Percentiles rank a stretch among this genome's conserved stretches.
phyloP scores from a whole-genome alignment of 2,113 vertebrate species.

The Emydura subglobosa region DNA sequence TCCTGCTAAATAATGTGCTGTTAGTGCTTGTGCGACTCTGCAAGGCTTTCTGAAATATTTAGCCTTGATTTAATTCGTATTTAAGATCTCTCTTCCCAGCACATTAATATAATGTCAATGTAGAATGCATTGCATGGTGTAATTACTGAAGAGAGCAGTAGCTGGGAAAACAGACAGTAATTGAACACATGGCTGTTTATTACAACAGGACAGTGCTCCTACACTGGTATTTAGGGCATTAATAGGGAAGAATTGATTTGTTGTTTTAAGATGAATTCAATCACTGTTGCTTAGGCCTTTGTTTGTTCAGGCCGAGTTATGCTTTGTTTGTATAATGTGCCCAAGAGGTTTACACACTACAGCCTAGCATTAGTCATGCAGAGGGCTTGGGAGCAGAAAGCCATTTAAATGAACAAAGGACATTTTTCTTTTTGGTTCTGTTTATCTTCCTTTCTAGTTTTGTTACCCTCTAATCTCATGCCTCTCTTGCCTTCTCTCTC shows the following conservation, averaged over 20 bases:
- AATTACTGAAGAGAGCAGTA: slow-evolving; percentile 75
- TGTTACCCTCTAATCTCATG: slow-evolving; percentile 50
- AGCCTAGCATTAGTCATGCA: slow-evolving; percentile 66
- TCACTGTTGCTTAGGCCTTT: slow-evolving; percentile 70
- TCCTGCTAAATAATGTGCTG: slow-evolving; percentile 47
- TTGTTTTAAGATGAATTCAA: slow-evolving; percentile 78
- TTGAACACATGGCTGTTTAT: slow-evolving; percentile 74
- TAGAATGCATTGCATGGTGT: slow-evolving; percentile 64
- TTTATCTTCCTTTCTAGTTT: slow-evolving; percentile 63
- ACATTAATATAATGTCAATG: slow-evolving; percentile 75
- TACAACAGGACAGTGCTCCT: slow-evolving; percentile 72
- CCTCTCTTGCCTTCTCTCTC: not conserved
- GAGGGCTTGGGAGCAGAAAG: slow-evolving; percentile 61
- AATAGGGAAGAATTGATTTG: slow-evolving; percentile 79
- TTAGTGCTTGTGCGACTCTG: not conserved
- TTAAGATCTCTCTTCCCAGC: slow-evolving; percentile 72
- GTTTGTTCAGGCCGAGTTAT: slow-evolving; percentile 75
- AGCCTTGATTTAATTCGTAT: slow-evolving; percentile 74
- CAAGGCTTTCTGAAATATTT: slow-evolving; percentile 58
- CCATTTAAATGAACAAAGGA: slow-evolving; percentile 58
- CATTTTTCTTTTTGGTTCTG: slow-evolving; percentile 58
- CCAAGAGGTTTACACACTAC: slow-evolving; percentile 67
- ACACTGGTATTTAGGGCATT: slow-evolving; percentile 72
- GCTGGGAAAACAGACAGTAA: slow-evolving; percentile 69
- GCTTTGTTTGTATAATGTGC: slow-evolving; percentile 76